phyloP scores from a whole-genome alignment of 2,888 invertebrate genomes.

The Eupithecia abbreviata region DNA sequence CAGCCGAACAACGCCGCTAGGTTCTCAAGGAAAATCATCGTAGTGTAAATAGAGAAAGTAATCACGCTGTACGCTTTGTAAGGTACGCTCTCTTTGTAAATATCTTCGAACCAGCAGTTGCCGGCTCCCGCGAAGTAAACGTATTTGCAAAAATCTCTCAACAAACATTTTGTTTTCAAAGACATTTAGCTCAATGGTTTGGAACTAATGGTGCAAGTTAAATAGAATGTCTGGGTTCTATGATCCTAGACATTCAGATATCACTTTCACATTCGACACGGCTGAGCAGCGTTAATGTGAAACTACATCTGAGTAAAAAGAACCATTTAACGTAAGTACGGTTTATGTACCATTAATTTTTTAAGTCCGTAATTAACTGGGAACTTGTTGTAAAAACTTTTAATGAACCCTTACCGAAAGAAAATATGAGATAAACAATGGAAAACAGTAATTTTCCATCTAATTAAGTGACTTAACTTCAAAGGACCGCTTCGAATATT shows the following conservation, averaged over 20 bases:
- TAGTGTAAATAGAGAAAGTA: conserved; percentile 66
- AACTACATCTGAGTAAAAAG: conserved; percentile 8
- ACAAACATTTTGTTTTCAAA: conserved; percentile 59
- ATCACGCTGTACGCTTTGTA: conserved; percentile 63
- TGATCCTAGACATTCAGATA: conserved; percentile 23
- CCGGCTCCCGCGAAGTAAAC: conserved; percentile 71
- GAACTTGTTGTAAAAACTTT: conserved; percentile 40
- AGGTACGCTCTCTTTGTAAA: conserved; percentile 56
- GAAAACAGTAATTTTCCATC: conserved; percentile 45
- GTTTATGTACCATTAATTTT: conserved; percentile 15
- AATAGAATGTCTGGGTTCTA: conserved; percentile 31
- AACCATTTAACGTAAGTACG: not conserved
- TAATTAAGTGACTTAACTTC: conserved; percentile 45
- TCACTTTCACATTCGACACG: conserved; percentile 24
- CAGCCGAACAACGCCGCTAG: conserved; percentile 68
- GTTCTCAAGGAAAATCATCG: conserved; percentile 73
- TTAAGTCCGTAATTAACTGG: conserved; percentile 30
- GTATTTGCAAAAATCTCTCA: conserved; percentile 65
- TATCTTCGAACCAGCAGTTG: conserved; percentile 69
- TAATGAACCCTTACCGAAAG: conserved; percentile 18
- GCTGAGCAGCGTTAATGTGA: conserved; percentile 17
- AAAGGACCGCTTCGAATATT: conserved; percentile 38
- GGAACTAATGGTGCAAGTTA: conserved; percentile 32
- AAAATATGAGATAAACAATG: conserved; percentile 33
- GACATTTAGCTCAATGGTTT: conserved; percentile 52